A percentile compares a stretch with the other conserved stretches of the same genome.
Evolutionary conservation across 2,113 vertebrate genomes (phyloP).

Genomic region (Sinocyclocheilus anshuiensis): DNA sequence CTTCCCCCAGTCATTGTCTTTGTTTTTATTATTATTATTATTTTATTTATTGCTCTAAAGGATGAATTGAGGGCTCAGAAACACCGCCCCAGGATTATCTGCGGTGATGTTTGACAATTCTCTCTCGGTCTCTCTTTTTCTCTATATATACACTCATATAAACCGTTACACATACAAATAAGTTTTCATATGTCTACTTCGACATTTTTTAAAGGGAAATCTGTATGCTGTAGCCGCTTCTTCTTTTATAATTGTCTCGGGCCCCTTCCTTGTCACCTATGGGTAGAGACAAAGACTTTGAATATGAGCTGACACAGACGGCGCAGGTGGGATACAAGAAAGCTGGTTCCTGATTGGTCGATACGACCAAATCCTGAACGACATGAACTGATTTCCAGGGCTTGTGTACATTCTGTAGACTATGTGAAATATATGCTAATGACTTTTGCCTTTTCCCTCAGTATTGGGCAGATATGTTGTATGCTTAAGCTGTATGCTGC

Average conservation of each 20-base stretch:
- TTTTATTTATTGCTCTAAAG: constrained; percentile 58
- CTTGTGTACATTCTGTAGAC: constrained; percentile 33
- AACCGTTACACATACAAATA: constrained; percentile 64
- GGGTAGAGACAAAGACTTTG: not conserved
- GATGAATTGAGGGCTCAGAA: constrained; percentile 64
- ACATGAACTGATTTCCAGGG: constrained; percentile 24
- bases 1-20: not conserved
- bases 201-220: constrained; percentile 32
- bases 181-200: constrained; percentile 38
- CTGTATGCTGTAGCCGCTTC: constrained; percentile 60
- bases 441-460: constrained; percentile 41
- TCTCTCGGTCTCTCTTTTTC: constrained; percentile 17
- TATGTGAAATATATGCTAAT: constrained; percentile 35
- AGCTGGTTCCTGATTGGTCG: not conserved
- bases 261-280: not conserved
- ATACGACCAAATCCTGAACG: constrained; percentile 9
- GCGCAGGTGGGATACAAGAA: not conserved
- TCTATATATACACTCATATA: constrained; percentile 73
- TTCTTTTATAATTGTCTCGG: constrained; percentile 28
- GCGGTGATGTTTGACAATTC: constrained; percentile 32
- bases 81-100: constrained; percentile 83
- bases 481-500: constrained; percentile 30
- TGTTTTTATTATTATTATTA: constrained; percentile 47
- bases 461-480: constrained; percentile 27
- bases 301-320: not conserved